phyloP scores from a whole-genome alignment of 2,888 invertebrate species.

The Brenthis ino region DNA sequence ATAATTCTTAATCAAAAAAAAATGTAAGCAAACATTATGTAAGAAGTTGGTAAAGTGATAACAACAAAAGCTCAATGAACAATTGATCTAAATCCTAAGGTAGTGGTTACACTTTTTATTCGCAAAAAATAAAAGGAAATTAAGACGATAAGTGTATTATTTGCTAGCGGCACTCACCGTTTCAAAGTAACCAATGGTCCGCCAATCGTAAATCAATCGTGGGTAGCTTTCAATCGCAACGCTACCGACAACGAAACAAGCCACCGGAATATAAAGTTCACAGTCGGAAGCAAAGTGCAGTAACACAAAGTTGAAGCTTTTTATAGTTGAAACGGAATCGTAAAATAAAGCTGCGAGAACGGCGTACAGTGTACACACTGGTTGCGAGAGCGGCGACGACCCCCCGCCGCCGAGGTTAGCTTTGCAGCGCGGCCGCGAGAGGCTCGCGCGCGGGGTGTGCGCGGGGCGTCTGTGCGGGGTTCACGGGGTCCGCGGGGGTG shows the following conservation, averaged over 20 bases:
- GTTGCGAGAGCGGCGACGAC: slow-evolving; percentile 61
- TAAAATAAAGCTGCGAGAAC: slow-evolving; percentile 53
- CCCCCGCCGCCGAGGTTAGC: slow-evolving; percentile 79
- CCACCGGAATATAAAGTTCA: slow-evolving; percentile 57
- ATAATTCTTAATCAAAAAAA: neutral
- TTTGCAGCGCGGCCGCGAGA: slow-evolving; percentile 61
- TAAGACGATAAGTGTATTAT: slow-evolving; percentile 21
- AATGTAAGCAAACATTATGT: slow-evolving; percentile 21
- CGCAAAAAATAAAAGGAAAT: slow-evolving; percentile 41
- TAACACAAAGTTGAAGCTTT: slow-evolving; percentile 66
- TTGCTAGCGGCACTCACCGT: slow-evolving; percentile 61
- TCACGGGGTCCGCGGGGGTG: slow-evolving; percentile 46
- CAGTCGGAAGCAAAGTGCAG: slow-evolving; percentile 55
- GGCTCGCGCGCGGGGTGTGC: slow-evolving; percentile 73
- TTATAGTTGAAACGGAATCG: slow-evolving; percentile 64
- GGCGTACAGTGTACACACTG: slow-evolving; percentile 51
- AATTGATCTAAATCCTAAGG: slow-evolving; percentile 25
- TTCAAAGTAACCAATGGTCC: slow-evolving; percentile 58
- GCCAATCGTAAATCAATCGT: slow-evolving; percentile 63
- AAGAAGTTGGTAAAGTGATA: slow-evolving; percentile 30
- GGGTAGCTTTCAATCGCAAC: slow-evolving; percentile 59
- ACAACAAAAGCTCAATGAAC: slow-evolving; percentile 34
- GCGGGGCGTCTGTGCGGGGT: slow-evolving; percentile 61
- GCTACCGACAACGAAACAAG: slow-evolving; percentile 54
- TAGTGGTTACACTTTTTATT: slow-evolving; percentile 35